Conservation (phyloP, 2,888 invertebrate species). For the Drosophila kambysellisi region DNA sequence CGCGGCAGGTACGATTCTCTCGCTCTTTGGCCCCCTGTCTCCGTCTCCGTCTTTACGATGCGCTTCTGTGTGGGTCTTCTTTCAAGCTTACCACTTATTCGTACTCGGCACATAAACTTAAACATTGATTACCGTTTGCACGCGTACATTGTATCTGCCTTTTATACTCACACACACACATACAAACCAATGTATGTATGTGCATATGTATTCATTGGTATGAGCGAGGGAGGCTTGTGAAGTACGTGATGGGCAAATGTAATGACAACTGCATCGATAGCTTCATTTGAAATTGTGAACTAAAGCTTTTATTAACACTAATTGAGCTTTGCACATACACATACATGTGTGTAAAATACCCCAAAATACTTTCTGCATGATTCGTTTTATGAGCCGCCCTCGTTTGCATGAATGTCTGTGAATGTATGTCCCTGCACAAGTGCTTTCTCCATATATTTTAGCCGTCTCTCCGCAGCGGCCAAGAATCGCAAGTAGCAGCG, state of each 20-base stretch:
- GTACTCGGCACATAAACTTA: constrained; percentile 65
- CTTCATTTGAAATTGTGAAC: constrained; percentile 7
- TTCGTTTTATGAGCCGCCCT: constrained; percentile 50
- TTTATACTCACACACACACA: constrained; percentile 8
- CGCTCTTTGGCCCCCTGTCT: background rate
- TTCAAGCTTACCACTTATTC: constrained; percentile 60
- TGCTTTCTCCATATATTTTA: constrained; percentile 78
- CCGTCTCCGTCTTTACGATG: constrained; percentile 13
- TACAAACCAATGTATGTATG: constrained; percentile 17
- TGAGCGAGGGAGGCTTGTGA: constrained; percentile 56
- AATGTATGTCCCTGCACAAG: constrained; percentile 64
- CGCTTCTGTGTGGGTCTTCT: constrained; percentile 68
- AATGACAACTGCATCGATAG: constrained; percentile 13
- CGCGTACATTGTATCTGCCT: constrained; percentile 56
- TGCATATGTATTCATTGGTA: constrained; percentile 42
- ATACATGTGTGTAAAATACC: background rate
- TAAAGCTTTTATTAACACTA: constrained; percentile 14
- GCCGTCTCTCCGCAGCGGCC: constrained; percentile 57
- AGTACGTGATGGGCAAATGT: constrained; percentile 36
- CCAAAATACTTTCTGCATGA: constrained; percentile 10
- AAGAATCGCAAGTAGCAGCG: constrained; percentile 70
- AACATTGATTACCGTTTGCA: constrained; percentile 75
- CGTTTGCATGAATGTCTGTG: constrained; percentile 33
- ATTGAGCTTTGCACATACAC: constrained; percentile 7
- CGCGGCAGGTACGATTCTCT: constrained; percentile 40